These are phyloP conservation scores for Potorous gilbertii DNA, from an alignment of 2,797 vertebrate species.

Conservation along the genomic window DNA sequence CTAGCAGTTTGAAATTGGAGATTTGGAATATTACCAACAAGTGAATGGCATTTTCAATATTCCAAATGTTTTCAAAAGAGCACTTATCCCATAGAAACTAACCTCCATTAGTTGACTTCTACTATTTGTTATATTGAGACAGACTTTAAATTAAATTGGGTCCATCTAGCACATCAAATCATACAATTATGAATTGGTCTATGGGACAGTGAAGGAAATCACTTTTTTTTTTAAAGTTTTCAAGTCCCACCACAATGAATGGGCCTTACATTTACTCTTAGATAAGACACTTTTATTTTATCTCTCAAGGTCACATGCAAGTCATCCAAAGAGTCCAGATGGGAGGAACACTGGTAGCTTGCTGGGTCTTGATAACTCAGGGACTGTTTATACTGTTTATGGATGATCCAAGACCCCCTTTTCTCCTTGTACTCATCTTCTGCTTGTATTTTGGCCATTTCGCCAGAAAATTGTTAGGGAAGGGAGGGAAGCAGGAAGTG, in stretches of 20 bases:
- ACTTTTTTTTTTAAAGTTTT: not conserved
- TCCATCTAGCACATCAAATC: not conserved
- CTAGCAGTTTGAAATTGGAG: not conserved
- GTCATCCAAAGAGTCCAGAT: not conserved
- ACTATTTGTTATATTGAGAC: not conserved
- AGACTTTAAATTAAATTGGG: conserved; percentile 7
- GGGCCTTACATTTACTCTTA: not conserved
- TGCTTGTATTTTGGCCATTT: not conserved
- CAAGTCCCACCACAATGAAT: not conserved
- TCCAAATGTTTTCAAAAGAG: not conserved
- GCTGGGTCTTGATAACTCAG: not conserved
- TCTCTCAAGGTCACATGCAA: not conserved
- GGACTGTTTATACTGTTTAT: not conserved
- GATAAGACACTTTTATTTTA: not conserved
- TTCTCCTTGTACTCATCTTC: not conserved
- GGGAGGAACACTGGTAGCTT: not conserved
- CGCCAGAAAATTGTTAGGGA: not conserved
- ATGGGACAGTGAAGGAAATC: not conserved
- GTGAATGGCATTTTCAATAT: not conserved
- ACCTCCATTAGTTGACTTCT: not conserved
- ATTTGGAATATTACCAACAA: not conserved
- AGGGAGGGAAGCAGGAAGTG: not conserved
- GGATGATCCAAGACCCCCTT: not conserved
- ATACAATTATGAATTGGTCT: not conserved
- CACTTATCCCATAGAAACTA: not conserved